Evolutionary conservation across 1,140 invertebrate genomes (phyloP), one percentile per base, ranked within the genome.

Genomic region (Grapholita molesta): DNA sequence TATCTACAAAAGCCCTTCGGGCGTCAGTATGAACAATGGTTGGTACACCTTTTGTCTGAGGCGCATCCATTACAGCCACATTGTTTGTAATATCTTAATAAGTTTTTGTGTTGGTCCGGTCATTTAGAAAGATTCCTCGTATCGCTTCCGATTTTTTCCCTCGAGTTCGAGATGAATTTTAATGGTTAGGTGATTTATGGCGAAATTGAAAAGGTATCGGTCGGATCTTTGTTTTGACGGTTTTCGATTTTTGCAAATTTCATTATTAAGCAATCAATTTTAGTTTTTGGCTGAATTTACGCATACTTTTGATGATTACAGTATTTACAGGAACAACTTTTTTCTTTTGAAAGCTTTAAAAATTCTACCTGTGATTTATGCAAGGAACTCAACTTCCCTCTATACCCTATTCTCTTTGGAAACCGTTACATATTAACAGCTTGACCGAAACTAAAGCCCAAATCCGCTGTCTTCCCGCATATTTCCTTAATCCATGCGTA

Each of bases 41-140:
- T 52, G 72, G 53, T 70, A 71, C 71, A 77, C 71, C 81, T 82
- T 89, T 91, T 91, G 86, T 91, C 82, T 83, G 68, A 76, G 70
- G 61, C 73, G 72, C 89, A 91, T 91, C 89, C 88, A 91, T 91
- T 87, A 89, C 69, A 32, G 72, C 24, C 69, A 75, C 81, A 83
- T 90, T 91, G 86, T 89, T 86, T 84, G 84, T 70, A 72, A 79
- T 89, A 86, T 89, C 86, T 88, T 89, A 91, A 89, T 89, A 91
- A 89, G 73, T 88, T 89, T 88, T 89, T 91, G 81, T 88, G 72
- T 70, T 66, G 77, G 80, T 76, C 78, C 82, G 86, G 85, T 88
- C 86, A 88, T 88, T 90, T 89, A 86, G 86, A 90, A 88, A 88
- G 82, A 89, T 87, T 85, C 80, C 80, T 73, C 68, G 78, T 72